Percentiles rank a stretch among this genome's conserved stretches.
Conservation (phyloP, 2,797 vertebrate species). For the Hozukius guyotensis region DNA sequence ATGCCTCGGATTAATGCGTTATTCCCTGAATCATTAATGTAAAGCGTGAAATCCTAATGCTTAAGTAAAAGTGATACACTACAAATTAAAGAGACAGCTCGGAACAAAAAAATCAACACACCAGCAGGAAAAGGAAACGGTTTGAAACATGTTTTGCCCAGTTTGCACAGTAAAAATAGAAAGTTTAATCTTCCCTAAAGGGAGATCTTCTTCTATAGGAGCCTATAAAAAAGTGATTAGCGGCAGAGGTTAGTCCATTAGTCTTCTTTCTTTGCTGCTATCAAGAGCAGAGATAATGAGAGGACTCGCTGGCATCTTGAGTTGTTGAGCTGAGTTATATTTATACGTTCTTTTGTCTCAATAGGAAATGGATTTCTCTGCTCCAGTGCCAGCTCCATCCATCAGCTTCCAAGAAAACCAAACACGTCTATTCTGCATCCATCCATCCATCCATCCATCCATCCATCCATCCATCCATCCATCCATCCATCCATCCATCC, state of each 20-base stretch:
- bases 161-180: constrained; percentile 68
- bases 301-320: constrained; percentile 58
- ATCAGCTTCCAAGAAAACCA: constrained; percentile 53
- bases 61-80: constrained; percentile 69
- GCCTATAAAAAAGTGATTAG: constrained; percentile 77
- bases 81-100: constrained; percentile 59
- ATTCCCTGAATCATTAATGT: constrained; percentile 79
- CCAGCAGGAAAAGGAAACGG: constrained; percentile 37
- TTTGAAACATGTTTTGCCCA: constrained; percentile 24
- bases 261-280: constrained; percentile 74
- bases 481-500: constrained; percentile 40
- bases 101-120: constrained; percentile 47
- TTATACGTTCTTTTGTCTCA: constrained; percentile 77
- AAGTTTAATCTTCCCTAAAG: constrained; percentile 71
- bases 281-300: constrained; percentile 75
- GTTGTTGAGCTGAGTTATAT: constrained; percentile 72
- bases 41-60: constrained; percentile 76
- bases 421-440: constrained; percentile 43
- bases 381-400: constrained; percentile 41
- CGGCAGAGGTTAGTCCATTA: constrained; percentile 78
- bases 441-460: constrained; percentile 39
- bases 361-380: constrained; percentile 62
- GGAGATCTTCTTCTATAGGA: constrained; percentile 56
- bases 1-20: constrained; percentile 82
- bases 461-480: constrained; percentile 6